These are phyloP conservation scores for Cheilosia impressa DNA, from an alignment of 2,888 invertebrate genomes.

Conservation along the genomic window DNA sequence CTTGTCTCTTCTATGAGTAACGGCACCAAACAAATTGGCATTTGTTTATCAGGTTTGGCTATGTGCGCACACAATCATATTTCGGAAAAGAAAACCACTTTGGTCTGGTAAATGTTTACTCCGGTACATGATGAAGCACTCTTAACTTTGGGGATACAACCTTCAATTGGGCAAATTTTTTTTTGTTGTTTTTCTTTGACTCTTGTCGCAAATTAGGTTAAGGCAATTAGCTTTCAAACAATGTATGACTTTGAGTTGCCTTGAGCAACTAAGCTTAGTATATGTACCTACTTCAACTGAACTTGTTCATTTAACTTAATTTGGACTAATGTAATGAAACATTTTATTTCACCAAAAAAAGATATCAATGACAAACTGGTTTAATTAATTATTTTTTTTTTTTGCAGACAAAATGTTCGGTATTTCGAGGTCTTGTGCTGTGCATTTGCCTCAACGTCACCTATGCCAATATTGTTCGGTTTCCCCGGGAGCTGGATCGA, in stretches of 20 bases:
- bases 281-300: background rate
- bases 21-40: background rate
- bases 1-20: too few relatives aligned
- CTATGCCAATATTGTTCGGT: constrained; percentile 83
- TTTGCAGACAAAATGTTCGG: constrained; percentile 83
- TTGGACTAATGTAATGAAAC: background rate
- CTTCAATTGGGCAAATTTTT: constrained; percentile 28
- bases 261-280: constrained; percentile 17
- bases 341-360: background rate
- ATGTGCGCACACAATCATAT: background rate
- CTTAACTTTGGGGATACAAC: constrained; percentile 25
- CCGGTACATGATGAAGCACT: constrained; percentile 17
- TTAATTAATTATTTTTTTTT: constrained; percentile 43
- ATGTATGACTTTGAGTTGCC: constrained; percentile 6
- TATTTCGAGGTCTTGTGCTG: constrained; percentile 83
- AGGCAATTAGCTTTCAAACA: constrained; percentile 40
- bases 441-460: constrained; percentile 83
- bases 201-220: constrained; percentile 41
- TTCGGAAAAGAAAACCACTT: constrained; percentile 34
- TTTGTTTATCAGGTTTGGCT: constrained; percentile 3
- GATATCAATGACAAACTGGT: constrained; percentile 28
- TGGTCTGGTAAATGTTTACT: constrained; percentile 26
- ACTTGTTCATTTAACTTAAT: constrained; percentile 1
- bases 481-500: constrained; percentile 83
- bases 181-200: constrained; percentile 8